Base-by-base conservation (phyloP, 2,888 invertebrate genomes). In the Thymelicus acteon region DNA sequence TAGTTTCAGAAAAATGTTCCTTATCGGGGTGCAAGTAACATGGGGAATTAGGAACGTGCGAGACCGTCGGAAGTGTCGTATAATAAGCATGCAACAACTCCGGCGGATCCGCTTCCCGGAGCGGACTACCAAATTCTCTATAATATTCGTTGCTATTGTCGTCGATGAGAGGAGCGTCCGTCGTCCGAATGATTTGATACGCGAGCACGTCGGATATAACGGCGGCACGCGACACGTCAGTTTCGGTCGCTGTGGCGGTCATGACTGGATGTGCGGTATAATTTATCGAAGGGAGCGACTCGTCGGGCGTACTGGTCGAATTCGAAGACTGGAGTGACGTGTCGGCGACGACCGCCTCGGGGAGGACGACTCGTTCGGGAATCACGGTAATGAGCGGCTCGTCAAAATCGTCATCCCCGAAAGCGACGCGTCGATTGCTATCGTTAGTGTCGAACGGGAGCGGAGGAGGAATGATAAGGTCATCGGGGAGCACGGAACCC, bases 391-490 rank as follows among this genome's bases (percentile, higher is more conserved):
- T 91, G 73, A 89, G 89, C 72, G 91, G 86, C 73, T 85, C 76
- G 74, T 81, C 80, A 73, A 84, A 77, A 70, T 79, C 80, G 72
- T 80, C 80, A 72, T 83, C 82, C 72, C 82, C 83, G 67, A 86
- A 82, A 72, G 79, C 82, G 76, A 82, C 75, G 79, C 85, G 80
- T 74, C 83, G 80, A 82, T 79, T 83, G 76, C 88, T 87, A 90
- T 88, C 91, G 89, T 89, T 85, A 75, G 89, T 86, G 79, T 92
- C 90, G 83, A 93, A 93, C 79, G 89, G 85, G 79, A 93, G 93
- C 85, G 93, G 93, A 85, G 93, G 93, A 78, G 93, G 93, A 74
- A 93, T 92, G 84, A 93, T 93, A 82, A 90, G 85, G 78, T 93
- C 92, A 72, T 89, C 91, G 79, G 92, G 86, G 78, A 88, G 87